Conservation (phyloP, 37 sponge, comb jelly and placozoan genomes). For the Petrosia ficiformis region DNA sequence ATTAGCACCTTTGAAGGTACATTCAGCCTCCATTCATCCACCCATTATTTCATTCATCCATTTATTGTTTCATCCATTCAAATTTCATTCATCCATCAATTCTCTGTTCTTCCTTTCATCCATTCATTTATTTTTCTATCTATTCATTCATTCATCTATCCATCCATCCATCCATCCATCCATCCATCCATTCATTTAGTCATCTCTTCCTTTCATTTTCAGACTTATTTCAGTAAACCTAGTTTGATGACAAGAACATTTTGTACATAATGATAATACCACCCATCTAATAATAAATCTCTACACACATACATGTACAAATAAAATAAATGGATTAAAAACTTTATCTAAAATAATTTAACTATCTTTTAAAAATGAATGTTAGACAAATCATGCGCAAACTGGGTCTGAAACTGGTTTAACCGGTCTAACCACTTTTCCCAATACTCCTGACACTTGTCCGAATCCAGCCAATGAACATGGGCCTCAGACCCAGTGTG, state of each 20-base stretch:
- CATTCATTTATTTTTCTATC: too few relatives aligned
- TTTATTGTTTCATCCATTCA: too few relatives aligned
- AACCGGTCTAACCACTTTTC: constrained; percentile 51
- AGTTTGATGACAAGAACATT: constrained; percentile 30
- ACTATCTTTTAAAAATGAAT: background rate
- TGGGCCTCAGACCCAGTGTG: constrained; percentile 46
- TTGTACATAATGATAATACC: constrained; percentile 2
- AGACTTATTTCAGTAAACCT: constrained; percentile 27
- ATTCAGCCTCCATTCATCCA: too few relatives aligned
- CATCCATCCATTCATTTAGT: too few relatives aligned
- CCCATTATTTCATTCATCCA: too few relatives aligned
- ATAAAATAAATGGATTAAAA: background rate
- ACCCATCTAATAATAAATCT: background rate
- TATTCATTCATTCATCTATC: too few relatives aligned
- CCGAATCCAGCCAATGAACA: constrained; percentile 45
- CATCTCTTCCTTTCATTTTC: background rate
- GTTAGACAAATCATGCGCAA: constrained; percentile 23
- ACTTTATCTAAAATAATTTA: background rate
- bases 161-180: too few relatives aligned
- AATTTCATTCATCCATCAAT: too few relatives aligned
- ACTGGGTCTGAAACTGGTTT: constrained; percentile 36
- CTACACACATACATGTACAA: background rate
- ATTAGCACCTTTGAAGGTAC: background rate
- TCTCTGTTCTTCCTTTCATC: too few relatives aligned
- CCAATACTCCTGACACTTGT: constrained; percentile 50